Evolutionary conservation across 2,113 vertebrate genomes (phyloP), one percentile per base, ranked within the genome.

Genomic region (Amphiprion ocellaris): DNA sequence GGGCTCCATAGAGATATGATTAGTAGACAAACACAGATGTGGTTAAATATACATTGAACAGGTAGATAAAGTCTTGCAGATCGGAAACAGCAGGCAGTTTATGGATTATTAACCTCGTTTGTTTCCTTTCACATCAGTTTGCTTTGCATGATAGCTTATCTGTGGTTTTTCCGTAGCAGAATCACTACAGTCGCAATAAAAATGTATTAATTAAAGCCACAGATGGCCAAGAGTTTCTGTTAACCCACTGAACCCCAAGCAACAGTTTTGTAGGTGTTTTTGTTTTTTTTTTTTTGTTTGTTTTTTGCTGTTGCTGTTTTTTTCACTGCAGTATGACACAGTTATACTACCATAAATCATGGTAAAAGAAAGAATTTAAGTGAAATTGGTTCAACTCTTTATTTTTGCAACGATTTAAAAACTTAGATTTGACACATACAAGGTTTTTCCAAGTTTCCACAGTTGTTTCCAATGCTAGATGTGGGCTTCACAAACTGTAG

Each of bases 1-100:
- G 90, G 87, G 82, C 39, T 75, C 78, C 52, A 58, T 11, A 54
- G 37, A 68, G 33, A 28, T 33, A 16, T 6, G 21, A 16, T 8
- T 1, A 17, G 9, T 50, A 24, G 8, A 37, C 14, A 46, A 11
- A 65, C 17, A 65, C 44, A 15, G 44, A 74, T 52, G 37, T 60
- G 19, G 67, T 10, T 26, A 47, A 72, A 85, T 74, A 28, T 21
- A 59, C 26, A 68, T 11, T 17, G 28, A 24, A 23, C 14, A 55
- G 19, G 39, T 26, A 2, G 15, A 54, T 54, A 23, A 65, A 0
- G n/a, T 33, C 12, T 74, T 19, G 47, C 12, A 28, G 65, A 19
- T n/a, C 4, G 12, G 3, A 44, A 44, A 21, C 39, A 47, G 60
- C 30, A 61, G 53, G 24, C 23, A 73, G 7, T 30, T 63, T 44